These are phyloP conservation scores for Melanotaenia trifasciata DNA, from an alignment of 2,797 vertebrate genomes.

Conservation along the genomic window DNA sequence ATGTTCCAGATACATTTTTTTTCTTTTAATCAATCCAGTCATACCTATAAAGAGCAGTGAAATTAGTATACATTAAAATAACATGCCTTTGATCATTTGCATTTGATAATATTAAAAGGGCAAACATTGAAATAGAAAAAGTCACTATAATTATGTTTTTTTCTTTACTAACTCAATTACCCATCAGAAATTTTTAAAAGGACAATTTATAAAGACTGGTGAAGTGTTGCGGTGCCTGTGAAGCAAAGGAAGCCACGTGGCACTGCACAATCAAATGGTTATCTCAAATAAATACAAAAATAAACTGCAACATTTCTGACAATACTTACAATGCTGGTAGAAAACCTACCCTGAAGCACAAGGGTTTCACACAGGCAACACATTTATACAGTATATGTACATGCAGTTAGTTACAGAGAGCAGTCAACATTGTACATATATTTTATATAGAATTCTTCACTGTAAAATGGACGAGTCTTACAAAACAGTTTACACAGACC, in stretches of 20 bases:
- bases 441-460: constrained; percentile 73
- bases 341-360: constrained; percentile 93
- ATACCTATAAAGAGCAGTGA: constrained; percentile 15
- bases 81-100: constrained; percentile 37
- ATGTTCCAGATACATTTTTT: not conserved
- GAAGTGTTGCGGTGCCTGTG: constrained; percentile 48
- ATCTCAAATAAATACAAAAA: constrained; percentile 89
- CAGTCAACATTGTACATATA: constrained; percentile 77
- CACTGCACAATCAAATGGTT: constrained; percentile 80
- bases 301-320: constrained; percentile 90
- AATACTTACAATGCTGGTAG: constrained; percentile 92
- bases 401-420: constrained; percentile 88
- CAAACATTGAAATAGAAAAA: constrained; percentile 35
- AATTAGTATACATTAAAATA: constrained; percentile 39
- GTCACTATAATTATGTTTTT: constrained; percentile 29
- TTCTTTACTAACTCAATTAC: constrained; percentile 19
- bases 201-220: constrained; percentile 16
- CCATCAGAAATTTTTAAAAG: constrained; percentile 7
- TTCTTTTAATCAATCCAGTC: constrained; percentile 16
- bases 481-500: constrained; percentile 89
- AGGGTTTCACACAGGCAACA: constrained; percentile 87
- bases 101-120: constrained; percentile 11
- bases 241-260: constrained; percentile 82
- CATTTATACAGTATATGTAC: constrained; percentile 90
- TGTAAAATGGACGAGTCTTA: constrained; percentile 85